Evolutionary conservation across 2,797 vertebrate species (phyloP).

Genomic region (Coreius guichenoti): DNA sequence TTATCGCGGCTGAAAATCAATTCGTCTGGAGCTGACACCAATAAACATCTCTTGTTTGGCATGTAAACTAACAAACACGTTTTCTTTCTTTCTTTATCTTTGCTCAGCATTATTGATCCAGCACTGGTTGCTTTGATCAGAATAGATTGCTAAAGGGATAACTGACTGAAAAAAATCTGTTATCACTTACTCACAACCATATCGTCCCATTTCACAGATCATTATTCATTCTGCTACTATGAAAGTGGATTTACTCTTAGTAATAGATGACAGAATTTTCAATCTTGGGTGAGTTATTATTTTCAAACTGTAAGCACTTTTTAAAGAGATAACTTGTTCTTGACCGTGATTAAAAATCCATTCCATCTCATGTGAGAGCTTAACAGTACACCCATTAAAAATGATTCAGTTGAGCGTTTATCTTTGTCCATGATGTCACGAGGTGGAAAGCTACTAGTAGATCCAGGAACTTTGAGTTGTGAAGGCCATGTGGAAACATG

Average conservation of each 20-base stretch:
- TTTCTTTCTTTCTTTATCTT: conserved; percentile 19
- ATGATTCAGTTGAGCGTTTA: background rate
- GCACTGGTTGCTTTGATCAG: background rate
- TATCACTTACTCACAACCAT: background rate
- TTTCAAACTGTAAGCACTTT: background rate
- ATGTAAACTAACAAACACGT: conserved; percentile 46
- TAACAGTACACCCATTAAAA: background rate
- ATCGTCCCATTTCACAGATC: background rate
- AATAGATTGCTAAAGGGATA: background rate
- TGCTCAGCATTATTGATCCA: conserved; percentile 19
- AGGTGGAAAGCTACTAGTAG: conserved; percentile 3
- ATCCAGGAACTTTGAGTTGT: conserved; percentile 5
- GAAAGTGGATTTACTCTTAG: background rate
- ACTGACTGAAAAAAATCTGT: background rate
- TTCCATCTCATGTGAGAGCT: background rate
- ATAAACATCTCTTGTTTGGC: conserved; percentile 44
- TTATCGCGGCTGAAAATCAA: conserved; percentile 51
- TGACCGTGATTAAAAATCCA: background rate
- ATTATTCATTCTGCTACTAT: background rate
- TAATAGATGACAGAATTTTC: background rate
- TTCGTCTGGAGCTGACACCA: conserved; percentile 36
- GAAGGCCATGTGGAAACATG: conserved; percentile 53
- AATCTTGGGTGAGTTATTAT: background rate
- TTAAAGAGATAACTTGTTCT: background rate
- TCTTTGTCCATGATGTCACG: background rate